These are phyloP conservation scores for Paralinhomoeus sp. DNA, from an alignment of 2,888 invertebrate genomes.

Conservation along the genomic window DNA sequence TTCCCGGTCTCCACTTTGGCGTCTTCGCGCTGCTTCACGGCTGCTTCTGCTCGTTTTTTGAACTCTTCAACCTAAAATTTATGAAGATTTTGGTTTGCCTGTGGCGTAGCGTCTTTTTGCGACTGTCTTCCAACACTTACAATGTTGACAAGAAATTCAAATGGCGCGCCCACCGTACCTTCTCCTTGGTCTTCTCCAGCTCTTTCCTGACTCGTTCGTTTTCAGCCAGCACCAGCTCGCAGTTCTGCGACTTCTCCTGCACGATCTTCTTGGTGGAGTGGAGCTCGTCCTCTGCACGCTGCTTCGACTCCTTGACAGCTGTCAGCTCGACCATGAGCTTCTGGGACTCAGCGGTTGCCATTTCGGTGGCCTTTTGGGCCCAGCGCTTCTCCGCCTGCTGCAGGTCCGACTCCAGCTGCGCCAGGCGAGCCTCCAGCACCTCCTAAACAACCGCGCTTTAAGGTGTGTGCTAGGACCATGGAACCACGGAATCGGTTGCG, in stretches of 20 bases:
- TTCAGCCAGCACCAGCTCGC: neutral
- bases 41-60: conserved; percentile 15
- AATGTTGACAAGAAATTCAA: too few relatives aligned
- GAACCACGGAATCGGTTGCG: too few relatives aligned
- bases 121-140: too few relatives aligned
- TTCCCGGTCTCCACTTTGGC: conserved; percentile 13
- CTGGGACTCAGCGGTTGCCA: conserved; percentile 7
- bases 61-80: conserved; percentile 9
- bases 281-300: neutral
- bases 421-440: neutral
- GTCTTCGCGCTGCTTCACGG: conserved; percentile 12
- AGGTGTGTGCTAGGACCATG: too few relatives aligned
- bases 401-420: conserved; percentile 1
- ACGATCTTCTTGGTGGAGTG: neutral
- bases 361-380: conserved; percentile 4
- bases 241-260: neutral
- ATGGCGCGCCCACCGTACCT: too few relatives aligned
- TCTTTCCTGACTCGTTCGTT: neutral
- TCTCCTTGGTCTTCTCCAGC: neutral
- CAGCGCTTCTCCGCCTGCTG: neutral
- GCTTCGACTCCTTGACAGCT: conserved; percentile 2
- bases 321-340: conserved; percentile 9
- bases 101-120: too few relatives aligned
- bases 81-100: too few relatives aligned
- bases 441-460: too few relatives aligned